Evolutionary conservation across 1,140 invertebrate genomes (phyloP).

Genomic region (Uloborus diversus): DNA sequence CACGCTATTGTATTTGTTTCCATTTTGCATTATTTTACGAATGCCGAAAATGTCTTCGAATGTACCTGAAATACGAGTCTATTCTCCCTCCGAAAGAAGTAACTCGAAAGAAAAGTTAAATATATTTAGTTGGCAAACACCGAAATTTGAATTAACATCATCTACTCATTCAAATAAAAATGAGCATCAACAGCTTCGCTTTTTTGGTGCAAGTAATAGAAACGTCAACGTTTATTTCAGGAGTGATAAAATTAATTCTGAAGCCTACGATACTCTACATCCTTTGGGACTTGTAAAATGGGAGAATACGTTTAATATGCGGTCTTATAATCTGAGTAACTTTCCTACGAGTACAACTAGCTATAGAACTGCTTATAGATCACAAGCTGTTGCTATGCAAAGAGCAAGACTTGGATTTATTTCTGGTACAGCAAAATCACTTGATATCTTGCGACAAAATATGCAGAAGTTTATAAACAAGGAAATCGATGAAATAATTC

Average conservation of each 20-base stretch:
- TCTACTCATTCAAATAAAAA: conserved; percentile 12
- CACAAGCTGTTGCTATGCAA: conserved; percentile 56
- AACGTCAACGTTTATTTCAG: conserved; percentile 34
- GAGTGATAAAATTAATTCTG: conserved; percentile 25
- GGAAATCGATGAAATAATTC: conserved; percentile 73
- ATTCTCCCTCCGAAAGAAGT: conserved; percentile 54
- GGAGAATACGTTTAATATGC: conserved; percentile 56
- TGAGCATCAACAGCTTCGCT: conserved; percentile 25
- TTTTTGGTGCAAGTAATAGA: conserved; percentile 17
- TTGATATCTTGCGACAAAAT: conserved; percentile 78
- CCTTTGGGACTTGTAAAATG: conserved; percentile 36
- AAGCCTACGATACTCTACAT: conserved; percentile 24
- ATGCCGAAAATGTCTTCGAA: conserved; percentile 37
- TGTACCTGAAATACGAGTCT: conserved; percentile 57
- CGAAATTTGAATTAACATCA: conserved; percentile 40
- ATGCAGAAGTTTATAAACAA: conserved; percentile 79
- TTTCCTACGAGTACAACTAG: conserved; percentile 51
- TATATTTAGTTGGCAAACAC: conserved; percentile 39
- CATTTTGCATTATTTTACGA: too few species aligned
- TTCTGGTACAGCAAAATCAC: conserved; percentile 74
- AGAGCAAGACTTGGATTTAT: conserved; percentile 47
- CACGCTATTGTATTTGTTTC: too few species aligned
- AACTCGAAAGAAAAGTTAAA: conserved; percentile 18
- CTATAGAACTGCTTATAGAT: conserved; percentile 52
- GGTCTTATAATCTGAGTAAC: conserved; percentile 51